Evolutionary conservation across 2,113 vertebrate genomes (phyloP).

Genomic region (Lepus europaeus): DNA sequence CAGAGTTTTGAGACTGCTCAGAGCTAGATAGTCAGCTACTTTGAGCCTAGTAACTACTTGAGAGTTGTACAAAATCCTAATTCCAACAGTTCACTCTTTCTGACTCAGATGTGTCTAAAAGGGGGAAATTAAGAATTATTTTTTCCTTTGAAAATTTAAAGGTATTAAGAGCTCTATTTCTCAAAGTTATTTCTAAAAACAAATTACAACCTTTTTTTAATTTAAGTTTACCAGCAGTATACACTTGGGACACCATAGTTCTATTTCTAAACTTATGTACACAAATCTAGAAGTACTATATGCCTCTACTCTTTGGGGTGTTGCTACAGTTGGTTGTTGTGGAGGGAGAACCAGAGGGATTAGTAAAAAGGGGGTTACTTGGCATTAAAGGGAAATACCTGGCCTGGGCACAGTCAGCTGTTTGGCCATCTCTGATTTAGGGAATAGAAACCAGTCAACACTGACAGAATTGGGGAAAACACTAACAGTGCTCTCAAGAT

Average conservation of each 20-base stretch:
- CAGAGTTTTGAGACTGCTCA: conserved; percentile 32
- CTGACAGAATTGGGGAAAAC: not conserved
- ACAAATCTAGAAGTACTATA: not conserved
- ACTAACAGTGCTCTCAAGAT: not conserved
- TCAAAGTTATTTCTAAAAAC: conserved; percentile 37
- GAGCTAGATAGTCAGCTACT: not conserved
- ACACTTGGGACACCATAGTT: not conserved
- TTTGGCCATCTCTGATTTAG: not conserved
- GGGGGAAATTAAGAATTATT: not conserved
- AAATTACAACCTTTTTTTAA: not conserved
- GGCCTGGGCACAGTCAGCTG: not conserved
- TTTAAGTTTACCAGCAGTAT: not conserved
- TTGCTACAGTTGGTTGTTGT: not conserved
- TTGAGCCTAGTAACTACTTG: not conserved
- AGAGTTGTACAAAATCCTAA: conserved; percentile 5
- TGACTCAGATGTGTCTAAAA: not conserved
- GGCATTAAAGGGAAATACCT: not conserved
- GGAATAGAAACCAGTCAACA: not conserved
- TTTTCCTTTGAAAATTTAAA: not conserved
- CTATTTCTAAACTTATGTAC: not conserved
- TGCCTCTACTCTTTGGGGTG: not conserved
- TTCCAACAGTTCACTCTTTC: not conserved
- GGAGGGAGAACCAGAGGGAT: not conserved
- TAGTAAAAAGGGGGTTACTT: not conserved
- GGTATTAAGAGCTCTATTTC: conserved; percentile 23